These are phyloP conservation scores for Acrocephalus kingi DNA, from an alignment of 2,113 vertebrate genomes.

Conservation along the genomic window DNA sequence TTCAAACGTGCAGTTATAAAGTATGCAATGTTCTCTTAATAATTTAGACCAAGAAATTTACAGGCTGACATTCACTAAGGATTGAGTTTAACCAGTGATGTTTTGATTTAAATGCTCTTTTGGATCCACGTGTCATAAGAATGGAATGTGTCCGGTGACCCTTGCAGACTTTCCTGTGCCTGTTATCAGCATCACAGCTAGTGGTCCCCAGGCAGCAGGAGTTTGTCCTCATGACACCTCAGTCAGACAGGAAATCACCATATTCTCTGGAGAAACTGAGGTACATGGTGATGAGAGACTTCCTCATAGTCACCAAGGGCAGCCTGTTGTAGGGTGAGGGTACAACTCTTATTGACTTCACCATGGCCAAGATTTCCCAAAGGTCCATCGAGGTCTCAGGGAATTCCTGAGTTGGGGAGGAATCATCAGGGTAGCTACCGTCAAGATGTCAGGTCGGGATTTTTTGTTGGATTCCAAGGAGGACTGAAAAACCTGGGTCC, in stretches of 20 bases:
- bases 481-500: not conserved
- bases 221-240: constrained; percentile 23
- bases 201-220: not conserved
- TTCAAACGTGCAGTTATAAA: constrained; percentile 59
- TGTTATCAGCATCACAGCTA: not conserved
- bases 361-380: not conserved
- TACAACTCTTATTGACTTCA: not conserved
- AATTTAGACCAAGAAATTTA: constrained; percentile 63
- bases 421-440: not conserved
- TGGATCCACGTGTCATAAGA: constrained; percentile 26
- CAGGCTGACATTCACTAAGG: constrained; percentile 42
- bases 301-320: not conserved
- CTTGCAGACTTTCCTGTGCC: not conserved
- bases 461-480: not conserved
- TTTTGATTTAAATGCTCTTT: constrained; percentile 56
- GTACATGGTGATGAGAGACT: not conserved
- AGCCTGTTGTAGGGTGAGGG: not conserved
- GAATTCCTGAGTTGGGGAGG: not conserved
- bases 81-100: constrained; percentile 39
- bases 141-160: constrained; percentile 56
- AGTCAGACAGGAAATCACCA: not conserved
- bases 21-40: constrained; percentile 49
- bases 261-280: constrained; percentile 2
- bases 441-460: not conserved
- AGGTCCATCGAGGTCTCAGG: not conserved